A percentile compares a stretch with the other conserved stretches of the same genome.
These are phyloP conservation scores for Epinephelus moara DNA, from an alignment of 2,113 vertebrate genomes.

Conservation along the genomic window DNA sequence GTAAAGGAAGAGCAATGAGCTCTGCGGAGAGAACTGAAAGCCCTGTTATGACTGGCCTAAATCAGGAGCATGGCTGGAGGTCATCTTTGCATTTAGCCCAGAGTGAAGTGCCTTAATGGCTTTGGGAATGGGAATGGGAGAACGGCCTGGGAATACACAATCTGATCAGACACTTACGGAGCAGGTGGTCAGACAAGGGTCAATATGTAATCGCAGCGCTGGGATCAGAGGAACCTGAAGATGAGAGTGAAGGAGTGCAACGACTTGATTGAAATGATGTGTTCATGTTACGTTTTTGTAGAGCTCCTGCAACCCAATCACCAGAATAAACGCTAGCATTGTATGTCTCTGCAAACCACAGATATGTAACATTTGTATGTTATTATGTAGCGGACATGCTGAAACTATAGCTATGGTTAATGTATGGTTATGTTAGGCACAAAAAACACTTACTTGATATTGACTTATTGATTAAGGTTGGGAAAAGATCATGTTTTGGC, in stretches of 20 bases:
- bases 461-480: too few species aligned
- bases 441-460: too few species aligned
- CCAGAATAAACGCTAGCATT: too few species aligned
- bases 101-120: slow-evolving; percentile 68
- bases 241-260: neutral
- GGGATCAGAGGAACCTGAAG: neutral
- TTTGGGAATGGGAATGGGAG: slow-evolving; percentile 51
- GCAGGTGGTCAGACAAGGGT: slow-evolving; percentile 11
- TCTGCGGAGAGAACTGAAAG: slow-evolving; percentile 23
- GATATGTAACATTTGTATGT: too few species aligned
- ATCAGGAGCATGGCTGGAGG: slow-evolving; percentile 50
- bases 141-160: slow-evolving; percentile 60
- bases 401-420: too few species aligned
- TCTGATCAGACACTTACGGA: slow-evolving; percentile 46
- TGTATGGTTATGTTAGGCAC: too few species aligned
- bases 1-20: neutral
- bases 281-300: neutral
- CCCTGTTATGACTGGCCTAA: slow-evolving; percentile 51
- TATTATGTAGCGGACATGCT: too few species aligned
- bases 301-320: too few species aligned
- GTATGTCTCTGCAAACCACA: too few species aligned
- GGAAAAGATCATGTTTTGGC: too few species aligned
- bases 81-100: slow-evolving; percentile 61
- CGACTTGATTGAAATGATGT: neutral
- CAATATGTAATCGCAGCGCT: slow-evolving; percentile 10